Percentiles rank a stretch among this genome's conserved stretches.
These are phyloP conservation scores for cat (Felis catus) DNA, from an alignment of 2,113 vertebrate species.

Conservation along the genomic window F.catus_Fca126_mat1.0 CM031419.1:134534501-134535000, in stretches of 20 bases:
- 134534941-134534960: background rate
- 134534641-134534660: constrained; percentile 24
- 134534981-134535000: background rate
- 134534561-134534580: background rate
- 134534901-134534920: background rate
- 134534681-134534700: constrained; percentile 35
- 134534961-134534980: background rate
- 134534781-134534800: background rate
- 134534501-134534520: background rate
- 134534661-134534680: background rate
- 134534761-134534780: background rate
- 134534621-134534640: background rate
- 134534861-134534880: constrained; percentile 28
- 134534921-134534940: background rate
- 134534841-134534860: background rate
- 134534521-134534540: background rate
- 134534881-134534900: background rate
- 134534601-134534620: background rate
- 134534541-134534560: background rate
- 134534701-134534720: constrained; percentile 1
- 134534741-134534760: background rate
- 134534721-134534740: background rate
- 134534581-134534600: background rate
- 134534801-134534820: background rate
- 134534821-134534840: background rate